Conservation (phyloP, 2,113 vertebrate species). For the Phrynosoma platyrhinos region DNA sequence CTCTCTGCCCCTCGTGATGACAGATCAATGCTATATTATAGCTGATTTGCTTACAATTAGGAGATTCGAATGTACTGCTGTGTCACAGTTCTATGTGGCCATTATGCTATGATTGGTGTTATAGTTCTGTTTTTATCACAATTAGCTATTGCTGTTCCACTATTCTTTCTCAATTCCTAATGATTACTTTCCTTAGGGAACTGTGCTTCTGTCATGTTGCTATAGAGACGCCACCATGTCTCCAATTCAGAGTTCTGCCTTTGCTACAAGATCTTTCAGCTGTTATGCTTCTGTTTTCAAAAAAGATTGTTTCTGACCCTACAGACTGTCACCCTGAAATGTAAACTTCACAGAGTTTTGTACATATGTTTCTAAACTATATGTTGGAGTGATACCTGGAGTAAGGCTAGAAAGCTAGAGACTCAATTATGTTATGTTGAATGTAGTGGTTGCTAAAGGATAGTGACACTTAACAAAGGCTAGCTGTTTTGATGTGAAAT, state of each 20-base stretch:
- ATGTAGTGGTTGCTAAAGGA: background rate
- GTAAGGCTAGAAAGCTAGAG: background rate
- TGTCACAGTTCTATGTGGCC: too few species aligned
- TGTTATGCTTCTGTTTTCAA: slow-evolving; percentile 50
- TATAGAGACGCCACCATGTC: slow-evolving; percentile 32
- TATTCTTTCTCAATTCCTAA: background rate
- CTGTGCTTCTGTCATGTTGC: slow-evolving; percentile 39
- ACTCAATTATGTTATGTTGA: background rate
- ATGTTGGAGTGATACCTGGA: background rate
- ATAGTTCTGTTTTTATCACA: background rate
- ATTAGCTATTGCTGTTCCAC: background rate
- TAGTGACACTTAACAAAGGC: accelerated
- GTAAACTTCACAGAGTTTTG: background rate
- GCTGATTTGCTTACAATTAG: background rate
- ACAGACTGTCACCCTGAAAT: slow-evolving; percentile 18
- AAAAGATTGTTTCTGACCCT: slow-evolving; percentile 33
- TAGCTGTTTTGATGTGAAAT: slow-evolving; percentile 2
- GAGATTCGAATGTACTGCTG: background rate
- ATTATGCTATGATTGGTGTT: background rate
- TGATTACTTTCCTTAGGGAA: slow-evolving; percentile 12
- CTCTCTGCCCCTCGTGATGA: too few species aligned
- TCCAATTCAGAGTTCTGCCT: slow-evolving; percentile 24
- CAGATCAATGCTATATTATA: background rate
- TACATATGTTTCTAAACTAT: background rate
- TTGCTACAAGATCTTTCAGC: slow-evolving; percentile 25